Percentiles rank a stretch among this genome's conserved stretches.
Evolutionary conservation across 2,113 vertebrate species (phyloP).

Genomic region (Pithys albifrons): DNA sequence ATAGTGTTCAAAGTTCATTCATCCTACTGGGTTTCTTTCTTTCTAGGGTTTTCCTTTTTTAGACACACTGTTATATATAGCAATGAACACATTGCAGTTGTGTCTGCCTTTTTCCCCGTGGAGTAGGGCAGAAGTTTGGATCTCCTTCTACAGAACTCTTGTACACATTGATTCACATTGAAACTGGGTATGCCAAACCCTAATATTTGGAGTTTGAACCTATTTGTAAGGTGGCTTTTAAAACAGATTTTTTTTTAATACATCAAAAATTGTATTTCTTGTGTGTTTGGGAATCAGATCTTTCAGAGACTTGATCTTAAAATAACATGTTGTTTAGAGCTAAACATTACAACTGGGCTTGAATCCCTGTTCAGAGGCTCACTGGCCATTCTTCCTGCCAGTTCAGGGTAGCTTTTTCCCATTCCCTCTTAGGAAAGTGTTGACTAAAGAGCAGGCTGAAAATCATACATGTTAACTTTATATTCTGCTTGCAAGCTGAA

Average conservation of each 20-base stretch:
- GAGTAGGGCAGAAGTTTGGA: background rate
- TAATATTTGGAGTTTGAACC: background rate
- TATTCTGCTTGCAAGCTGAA: background rate
- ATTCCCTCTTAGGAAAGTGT: background rate
- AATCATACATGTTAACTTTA: background rate
- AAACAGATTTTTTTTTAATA: background rate
- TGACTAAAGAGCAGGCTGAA: background rate
- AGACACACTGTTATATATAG: background rate
- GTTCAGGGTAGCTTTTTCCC: background rate
- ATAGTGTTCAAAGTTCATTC: background rate
- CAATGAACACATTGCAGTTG: background rate
- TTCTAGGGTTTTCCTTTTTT: slow-evolving; percentile 15
- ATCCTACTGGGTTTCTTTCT: background rate
- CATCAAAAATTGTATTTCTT: background rate
- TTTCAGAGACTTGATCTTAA: background rate
- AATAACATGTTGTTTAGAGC: background rate
- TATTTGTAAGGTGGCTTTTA: background rate
- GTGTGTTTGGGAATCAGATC: background rate
- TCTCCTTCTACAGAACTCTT: background rate
- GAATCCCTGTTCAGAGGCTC: background rate
- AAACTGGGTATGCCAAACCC: background rate
- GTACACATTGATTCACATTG: background rate
- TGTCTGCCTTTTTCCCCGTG: background rate
- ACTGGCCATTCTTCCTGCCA: background rate
- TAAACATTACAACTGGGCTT: background rate